Base-by-base conservation (phyloP, 2,797 vertebrate species). In the Pristis pectinata region DNA sequence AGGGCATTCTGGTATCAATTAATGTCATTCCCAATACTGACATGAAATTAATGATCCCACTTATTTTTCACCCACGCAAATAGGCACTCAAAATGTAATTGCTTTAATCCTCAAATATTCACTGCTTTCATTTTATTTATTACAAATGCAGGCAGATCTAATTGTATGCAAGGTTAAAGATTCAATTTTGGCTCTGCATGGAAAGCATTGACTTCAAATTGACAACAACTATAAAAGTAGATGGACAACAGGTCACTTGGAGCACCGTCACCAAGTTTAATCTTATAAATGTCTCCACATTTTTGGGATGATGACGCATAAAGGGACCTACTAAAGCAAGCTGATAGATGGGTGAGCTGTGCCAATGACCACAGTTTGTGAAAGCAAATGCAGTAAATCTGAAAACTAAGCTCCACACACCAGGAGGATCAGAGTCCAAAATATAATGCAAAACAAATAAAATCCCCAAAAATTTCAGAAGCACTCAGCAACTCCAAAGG, bases 21-120 rank as follows among this genome's bases (percentile, higher is more conserved):
- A 94, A 53, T 76, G 92, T 94, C 92, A n/a, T 53, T 76, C 44
- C 70, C 30, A 94, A 94, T 94, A 94, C 15, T 19, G 70, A 76
- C 70, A 17, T 76, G 41, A 34, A 76, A 94, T 94, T 27, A 72
- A 70, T 74, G 70, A 94, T 94, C 67, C 70, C 6, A 76, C 92
- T 93, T 56, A 49, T 34, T 74, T 53, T 34, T 34, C 70, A 72
- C 70, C 70, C 30, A 94, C 70, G 17, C 44, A 94, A 76, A 76
- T n/a, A n/a, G 53, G 92, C 70, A 56, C 41, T 53, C 92, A 94
- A 94, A 76, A 56, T 76, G 0, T 94, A 94, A 94, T 94, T 30
- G 27, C 72, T 76, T 91, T 72, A 76, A 53, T 76, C 70, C 72
- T 94, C 70, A 56, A 53, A 76, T 44, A 72, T 76, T 94, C 44